A percentile compares a stretch with the other conserved stretches of the same genome.
These are phyloP conservation scores for Propithecus deckenii DNA, from an alignment of 2,797 vertebrate species.

Conservation along the genomic window DNA sequence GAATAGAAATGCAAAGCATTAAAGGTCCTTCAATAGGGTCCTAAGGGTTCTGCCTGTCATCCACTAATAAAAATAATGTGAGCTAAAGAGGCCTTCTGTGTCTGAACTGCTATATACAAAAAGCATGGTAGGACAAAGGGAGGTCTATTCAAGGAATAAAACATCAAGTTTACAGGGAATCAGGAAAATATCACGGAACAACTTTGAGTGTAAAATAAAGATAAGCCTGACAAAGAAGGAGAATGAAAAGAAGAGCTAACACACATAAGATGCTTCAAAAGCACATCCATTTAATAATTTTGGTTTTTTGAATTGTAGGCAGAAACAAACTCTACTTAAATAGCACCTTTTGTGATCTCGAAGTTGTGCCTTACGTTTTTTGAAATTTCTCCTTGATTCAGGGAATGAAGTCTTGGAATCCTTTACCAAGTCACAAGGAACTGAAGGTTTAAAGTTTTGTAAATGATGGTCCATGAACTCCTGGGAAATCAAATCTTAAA, in stretches of 20 bases:
- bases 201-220: constrained; percentile 57
- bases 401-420: constrained; percentile 34
- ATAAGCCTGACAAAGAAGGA: constrained; percentile 67
- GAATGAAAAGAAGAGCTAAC: constrained; percentile 62
- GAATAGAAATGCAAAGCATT: constrained; percentile 53
- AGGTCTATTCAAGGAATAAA: constrained; percentile 62
- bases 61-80: constrained; percentile 53
- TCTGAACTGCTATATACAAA: constrained; percentile 56
- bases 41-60: constrained; percentile 56
- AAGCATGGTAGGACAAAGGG: constrained; percentile 34
- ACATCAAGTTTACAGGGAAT: constrained; percentile 49
- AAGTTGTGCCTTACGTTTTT: constrained; percentile 56
- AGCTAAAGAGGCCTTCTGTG: constrained; percentile 37
- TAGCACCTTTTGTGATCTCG: constrained; percentile 54
- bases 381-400: constrained; percentile 51
- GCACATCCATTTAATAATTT: constrained; percentile 46
- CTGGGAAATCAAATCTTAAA: not conserved
- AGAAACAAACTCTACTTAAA: constrained; percentile 26
- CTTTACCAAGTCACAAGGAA: not conserved
- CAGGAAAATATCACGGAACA: constrained; percentile 44
- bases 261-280: constrained; percentile 37
- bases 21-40: constrained; percentile 60
- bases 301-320: constrained; percentile 45
- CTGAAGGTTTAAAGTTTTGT: constrained; percentile 21
- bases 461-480: not conserved